Conservation (phyloP, 2,113 vertebrate genomes). For the Zosterops lateralis region DNA sequence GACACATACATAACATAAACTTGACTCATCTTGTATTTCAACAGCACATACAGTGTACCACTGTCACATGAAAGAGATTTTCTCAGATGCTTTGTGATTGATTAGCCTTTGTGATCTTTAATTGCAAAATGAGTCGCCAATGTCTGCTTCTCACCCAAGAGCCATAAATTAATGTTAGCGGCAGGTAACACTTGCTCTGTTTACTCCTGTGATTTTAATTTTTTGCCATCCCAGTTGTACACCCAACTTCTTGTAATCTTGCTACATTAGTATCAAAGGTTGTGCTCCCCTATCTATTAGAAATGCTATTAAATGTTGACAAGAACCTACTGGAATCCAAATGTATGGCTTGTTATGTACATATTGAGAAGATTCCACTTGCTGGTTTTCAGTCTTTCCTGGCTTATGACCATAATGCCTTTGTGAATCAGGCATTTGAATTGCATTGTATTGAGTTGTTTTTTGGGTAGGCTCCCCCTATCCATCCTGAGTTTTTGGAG, state of each 20-base stretch:
- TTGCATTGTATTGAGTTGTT: background rate
- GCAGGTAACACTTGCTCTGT: background rate
- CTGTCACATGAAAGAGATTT: background rate
- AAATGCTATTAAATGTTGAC: background rate
- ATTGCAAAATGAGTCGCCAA: background rate
- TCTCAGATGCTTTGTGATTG: background rate
- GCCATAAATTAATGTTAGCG: background rate
- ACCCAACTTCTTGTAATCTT: background rate
- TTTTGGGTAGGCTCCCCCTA: background rate
- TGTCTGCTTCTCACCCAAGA: background rate
- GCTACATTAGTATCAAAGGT: fast-evolving
- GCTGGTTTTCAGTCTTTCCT: background rate
- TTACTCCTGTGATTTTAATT: background rate
- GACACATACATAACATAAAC: background rate
- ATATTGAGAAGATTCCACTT: background rate
- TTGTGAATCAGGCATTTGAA: background rate
- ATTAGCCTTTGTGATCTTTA: background rate
- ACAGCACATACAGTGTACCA: background rate
- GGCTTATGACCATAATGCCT: background rate
- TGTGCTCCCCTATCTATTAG: background rate
- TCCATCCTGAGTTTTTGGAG: background rate
- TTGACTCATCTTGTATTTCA: background rate
- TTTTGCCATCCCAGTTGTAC: background rate
- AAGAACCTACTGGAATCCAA: background rate
- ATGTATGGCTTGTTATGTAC: background rate